These are phyloP conservation scores for Sminthurides bifidus DNA, from an alignment of 1,140 invertebrate species.

Conservation along the genomic window DNA sequence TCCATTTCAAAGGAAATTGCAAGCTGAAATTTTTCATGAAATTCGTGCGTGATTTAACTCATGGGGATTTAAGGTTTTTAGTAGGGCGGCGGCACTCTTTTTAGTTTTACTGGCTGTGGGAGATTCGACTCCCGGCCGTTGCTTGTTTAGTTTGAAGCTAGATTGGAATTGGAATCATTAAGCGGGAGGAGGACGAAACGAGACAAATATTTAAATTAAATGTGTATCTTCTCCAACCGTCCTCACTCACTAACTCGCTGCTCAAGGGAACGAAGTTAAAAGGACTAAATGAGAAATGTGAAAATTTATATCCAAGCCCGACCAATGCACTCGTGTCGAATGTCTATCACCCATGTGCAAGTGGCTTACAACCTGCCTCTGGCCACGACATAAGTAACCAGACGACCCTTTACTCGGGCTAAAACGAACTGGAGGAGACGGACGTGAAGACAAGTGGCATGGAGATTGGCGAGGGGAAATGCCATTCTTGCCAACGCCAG, in stretches of 20 bases:
- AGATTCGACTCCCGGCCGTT: slow-evolving; percentile 19
- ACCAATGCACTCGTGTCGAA: no score
- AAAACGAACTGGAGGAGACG: no score
- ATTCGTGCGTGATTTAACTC: slow-evolving; percentile 28
- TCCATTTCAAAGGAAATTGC: slow-evolving; percentile 31
- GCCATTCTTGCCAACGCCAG: no score
- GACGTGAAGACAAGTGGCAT: no score
- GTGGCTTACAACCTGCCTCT: no score
- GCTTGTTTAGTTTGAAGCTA: slow-evolving; percentile 12
- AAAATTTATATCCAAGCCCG: no score
- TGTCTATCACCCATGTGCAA: no score
- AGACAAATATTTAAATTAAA: slow-evolving; percentile 9
- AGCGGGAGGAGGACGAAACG: slow-evolving; percentile 14
- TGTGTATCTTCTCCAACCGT: neutral
- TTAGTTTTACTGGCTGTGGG: slow-evolving; percentile 4
- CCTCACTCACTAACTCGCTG: neutral
- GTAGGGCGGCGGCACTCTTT: slow-evolving; percentile 11
- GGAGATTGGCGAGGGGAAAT: no score
- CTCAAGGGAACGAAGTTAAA: no score
- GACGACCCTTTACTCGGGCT: no score
- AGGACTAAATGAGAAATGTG: no score
- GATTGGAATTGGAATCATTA: slow-evolving; percentile 27
- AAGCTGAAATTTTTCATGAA: slow-evolving; percentile 22
- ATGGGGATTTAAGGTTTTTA: slow-evolving; percentile 19
- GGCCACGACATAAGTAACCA: no score